Percentiles rank a stretch among this genome's conserved stretches.
These are phyloP conservation scores for Drosophila imparisetae DNA, from an alignment of 2,888 invertebrate species.

Conservation along the genomic window DNA sequence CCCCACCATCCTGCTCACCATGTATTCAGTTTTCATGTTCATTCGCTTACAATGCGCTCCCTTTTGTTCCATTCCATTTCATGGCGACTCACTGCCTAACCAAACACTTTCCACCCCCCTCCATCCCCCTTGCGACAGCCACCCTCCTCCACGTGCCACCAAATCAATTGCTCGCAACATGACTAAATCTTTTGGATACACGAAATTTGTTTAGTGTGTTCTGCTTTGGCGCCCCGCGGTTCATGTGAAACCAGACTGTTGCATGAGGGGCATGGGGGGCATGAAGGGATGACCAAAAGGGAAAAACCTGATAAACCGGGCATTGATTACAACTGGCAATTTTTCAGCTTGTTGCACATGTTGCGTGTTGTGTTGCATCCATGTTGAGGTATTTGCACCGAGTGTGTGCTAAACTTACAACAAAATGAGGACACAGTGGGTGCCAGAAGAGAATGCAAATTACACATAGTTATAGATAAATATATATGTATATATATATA, in stretches of 20 bases:
- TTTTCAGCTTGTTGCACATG: constrained; percentile 72
- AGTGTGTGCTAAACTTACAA: constrained; percentile 1
- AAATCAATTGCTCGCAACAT: constrained; percentile 73
- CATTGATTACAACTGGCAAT: constrained; percentile 71
- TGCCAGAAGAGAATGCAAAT: background rate
- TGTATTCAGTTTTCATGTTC: constrained; percentile 56
- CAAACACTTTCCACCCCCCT: background rate
- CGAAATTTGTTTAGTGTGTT: constrained; percentile 67
- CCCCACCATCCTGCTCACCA: background rate
- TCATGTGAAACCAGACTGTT: constrained; percentile 8
- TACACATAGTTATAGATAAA: background rate
- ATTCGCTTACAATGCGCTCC: constrained; percentile 58
- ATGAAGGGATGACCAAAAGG: background rate
- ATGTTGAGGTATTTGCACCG: constrained; percentile 9
- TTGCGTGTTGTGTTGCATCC: constrained; percentile 55
- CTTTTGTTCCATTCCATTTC: constrained; percentile 44
- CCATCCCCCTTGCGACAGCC: background rate
- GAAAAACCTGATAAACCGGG: constrained; percentile 39
- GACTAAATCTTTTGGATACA: constrained; percentile 70
- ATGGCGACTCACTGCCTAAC: constrained; percentile 5
- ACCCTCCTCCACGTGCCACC: background rate
- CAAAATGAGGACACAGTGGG: constrained; percentile 1
- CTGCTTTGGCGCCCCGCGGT: constrained; percentile 44
- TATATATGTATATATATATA: too few species aligned
- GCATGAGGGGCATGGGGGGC: background rate